Evolutionary conservation across 92 coral and sea anemone genomes (phyloP), one percentile per base, ranked within the genome.

Genomic region (Heteractis magnifica): DNA sequence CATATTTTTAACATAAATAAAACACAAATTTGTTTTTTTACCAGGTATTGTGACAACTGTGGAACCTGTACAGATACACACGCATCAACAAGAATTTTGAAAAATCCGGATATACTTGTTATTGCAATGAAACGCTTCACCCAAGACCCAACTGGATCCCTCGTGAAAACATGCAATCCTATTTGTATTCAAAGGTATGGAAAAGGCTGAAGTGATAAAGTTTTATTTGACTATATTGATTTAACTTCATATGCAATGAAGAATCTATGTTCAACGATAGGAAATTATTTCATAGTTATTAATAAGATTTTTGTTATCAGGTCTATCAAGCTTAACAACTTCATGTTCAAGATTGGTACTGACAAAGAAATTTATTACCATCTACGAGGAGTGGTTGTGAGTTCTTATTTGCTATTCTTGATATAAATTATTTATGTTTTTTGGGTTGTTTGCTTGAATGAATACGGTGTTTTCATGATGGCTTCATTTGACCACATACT

Each of bases 31-130:
- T 53, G 12, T 7, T 7, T 53, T 53, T 53, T 7, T 53, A 7
- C 12, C 56, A 65, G 72, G 72, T 65, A 65, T 21, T 65, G 72
- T 65, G 72, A 65, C 72, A 65, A 65, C 72, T 65, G 72, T 15
- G n/a, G 72, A 8, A 65, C 14, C 7, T 8, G 8, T 65, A 65
- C 72, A 15, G 72, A 65, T 16, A 65, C 72, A 15, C 20, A 15
- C 16, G 20, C 72, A 15, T 65, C 72, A 1, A 65, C 72, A 15
- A 65, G 34, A 65, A 65, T 65, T 65, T 21, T 65, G 72, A 65
- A 65, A 21, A 65, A 65, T 21, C 72, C 72, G 0, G 4, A 65
- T 65, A 7, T 65, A 21, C 34, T 65, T 0, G 34, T 65, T 15
- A 2, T 65, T 65, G 72, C 1, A 65, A 16, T 65, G 2, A 16